Conservation (phyloP, 1,140 invertebrate species). For the Hyphantria cunea region DNA sequence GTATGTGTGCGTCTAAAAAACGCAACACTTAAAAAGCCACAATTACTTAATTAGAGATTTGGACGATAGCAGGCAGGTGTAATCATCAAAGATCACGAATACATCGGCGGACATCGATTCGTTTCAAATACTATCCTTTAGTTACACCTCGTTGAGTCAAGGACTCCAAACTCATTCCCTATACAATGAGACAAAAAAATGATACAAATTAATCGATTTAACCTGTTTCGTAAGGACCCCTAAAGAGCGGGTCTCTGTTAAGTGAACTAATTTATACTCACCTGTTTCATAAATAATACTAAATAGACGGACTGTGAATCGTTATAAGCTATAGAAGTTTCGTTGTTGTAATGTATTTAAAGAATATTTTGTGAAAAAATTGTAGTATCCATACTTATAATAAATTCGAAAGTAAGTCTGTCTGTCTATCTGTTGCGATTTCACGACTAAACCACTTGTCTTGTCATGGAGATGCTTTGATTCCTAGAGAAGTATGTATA, state of each 20-base stretch:
- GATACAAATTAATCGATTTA: slow-evolving; percentile 74
- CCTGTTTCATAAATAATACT: slow-evolving; percentile 71
- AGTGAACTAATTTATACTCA: slow-evolving; percentile 77
- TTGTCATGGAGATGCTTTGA: too few relatives aligned
- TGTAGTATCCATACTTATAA: too few relatives aligned
- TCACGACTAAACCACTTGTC: too few relatives aligned
- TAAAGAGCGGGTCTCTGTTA: slow-evolving; percentile 72
- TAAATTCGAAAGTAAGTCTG: too few relatives aligned
- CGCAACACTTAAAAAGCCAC: slow-evolving; percentile 45
- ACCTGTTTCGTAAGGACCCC: slow-evolving; percentile 72
- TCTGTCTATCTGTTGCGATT: too few relatives aligned
- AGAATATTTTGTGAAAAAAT: slow-evolving; percentile 10
- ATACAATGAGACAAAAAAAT: slow-evolving; percentile 69
- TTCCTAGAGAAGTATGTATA: too few relatives aligned
- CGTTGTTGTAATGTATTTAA: slow-evolving; percentile 19
- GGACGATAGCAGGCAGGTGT: slow-evolving; percentile 64
- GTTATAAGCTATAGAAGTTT: slow-evolving; percentile 25
- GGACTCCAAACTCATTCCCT: slow-evolving; percentile 72
- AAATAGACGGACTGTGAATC: slow-evolving; percentile 16
- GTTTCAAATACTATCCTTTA: slow-evolving; percentile 77
- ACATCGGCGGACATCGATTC: slow-evolving; percentile 71
- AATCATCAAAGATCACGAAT: slow-evolving; percentile 59
- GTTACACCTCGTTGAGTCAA: slow-evolving; percentile 80
- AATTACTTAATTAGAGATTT: slow-evolving; percentile 72
- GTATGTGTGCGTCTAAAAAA: slow-evolving; percentile 21